Evolutionary conservation across 2,113 vertebrate genomes (phyloP), one percentile per base, ranked within the genome.

Genomic region (Shinisaurus crocodilurus): DNA sequence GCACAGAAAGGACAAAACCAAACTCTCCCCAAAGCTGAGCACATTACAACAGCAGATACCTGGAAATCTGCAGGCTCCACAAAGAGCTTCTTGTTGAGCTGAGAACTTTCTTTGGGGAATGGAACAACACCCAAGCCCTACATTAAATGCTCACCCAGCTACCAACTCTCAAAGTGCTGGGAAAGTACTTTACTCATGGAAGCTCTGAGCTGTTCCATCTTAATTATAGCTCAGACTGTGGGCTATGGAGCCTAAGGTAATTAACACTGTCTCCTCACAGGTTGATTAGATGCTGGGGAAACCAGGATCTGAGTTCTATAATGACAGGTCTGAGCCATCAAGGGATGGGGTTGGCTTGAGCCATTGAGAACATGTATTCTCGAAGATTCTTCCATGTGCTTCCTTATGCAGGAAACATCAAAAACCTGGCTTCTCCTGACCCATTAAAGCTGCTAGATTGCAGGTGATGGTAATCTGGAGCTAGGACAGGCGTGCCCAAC

Each of bases 211-310:
- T 34, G 1, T 70, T 50, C 34, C 5, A 3, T 72, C 0, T 0
- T 85, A 90, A 93, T 92, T 82, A 80, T 88, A 85, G 54, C 16
- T 74, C 92, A 88, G 65, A 9, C 45, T 0, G 4, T 65, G 80
- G 48, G 32, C 89, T 32, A 34, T 83, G 87, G 91, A 90, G 86
- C 90, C 77, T 80, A 6, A 0, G 0, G 1, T 40, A 89, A 48
- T 25, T 84, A 86, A 48, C 69, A 54, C 50, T 32, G 69, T 48
- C 89, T 84, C 5, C 85, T 82, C 50, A 82, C 0, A 23, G 85
- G 72, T 90, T 89, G 82, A 48, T 81, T 92, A 90, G 37, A 92
- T 91, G 90, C 65, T 93, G 84, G 82, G 48, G 25, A 69, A 90
- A 69, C 34, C n/a, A 85, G 45, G 82, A 67, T 37, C 45, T 25